These are phyloP conservation scores for Dicrurus megarhynchus DNA, from an alignment of 2,113 vertebrate species.

Conservation along the genomic window DNA sequence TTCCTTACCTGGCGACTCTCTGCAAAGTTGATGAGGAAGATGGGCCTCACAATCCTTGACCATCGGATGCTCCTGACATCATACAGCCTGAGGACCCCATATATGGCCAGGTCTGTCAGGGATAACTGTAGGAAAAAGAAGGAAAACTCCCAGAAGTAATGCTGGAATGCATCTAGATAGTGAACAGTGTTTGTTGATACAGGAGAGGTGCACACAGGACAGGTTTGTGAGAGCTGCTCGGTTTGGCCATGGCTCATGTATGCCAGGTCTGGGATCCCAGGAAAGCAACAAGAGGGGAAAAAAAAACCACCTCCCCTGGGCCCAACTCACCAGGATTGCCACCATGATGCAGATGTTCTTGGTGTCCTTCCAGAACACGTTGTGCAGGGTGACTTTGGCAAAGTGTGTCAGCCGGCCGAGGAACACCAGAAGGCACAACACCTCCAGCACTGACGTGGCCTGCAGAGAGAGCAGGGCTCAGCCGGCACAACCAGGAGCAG, in stretches of 20 bases:
- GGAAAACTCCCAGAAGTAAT: not conserved
- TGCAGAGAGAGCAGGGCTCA: conserved; percentile 25
- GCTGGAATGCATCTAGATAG: not conserved
- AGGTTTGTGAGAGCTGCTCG: not conserved
- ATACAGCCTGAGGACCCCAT: conserved; percentile 73
- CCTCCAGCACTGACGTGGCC: conserved; percentile 82
- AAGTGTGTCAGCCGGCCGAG: conserved; percentile 82
- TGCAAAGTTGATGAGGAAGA: conserved; percentile 90
- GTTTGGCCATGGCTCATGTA: fast-evolving
- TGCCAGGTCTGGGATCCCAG: not conserved
- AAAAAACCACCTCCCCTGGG: not conserved
- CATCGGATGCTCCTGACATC: conserved; percentile 76
- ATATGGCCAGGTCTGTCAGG: conserved; percentile 82
- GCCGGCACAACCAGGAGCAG: not conserved
- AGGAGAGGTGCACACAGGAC: fast-evolving
- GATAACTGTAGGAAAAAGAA: conserved; percentile 76
- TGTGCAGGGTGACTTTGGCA: conserved; percentile 80
- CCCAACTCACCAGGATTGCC: conserved; percentile 73
- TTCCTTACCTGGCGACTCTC: conserved; percentile 87
- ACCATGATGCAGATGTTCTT: conserved; percentile 93
- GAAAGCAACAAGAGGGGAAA: not conserved
- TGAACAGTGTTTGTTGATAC: fast-evolving
- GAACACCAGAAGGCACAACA: conserved; percentile 84
- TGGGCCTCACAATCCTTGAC: conserved; percentile 85
- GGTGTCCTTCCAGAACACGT: conserved; percentile 91